Conservation (phyloP, 2,797 vertebrate species). For the Gadopsis bispinosus region DNA sequence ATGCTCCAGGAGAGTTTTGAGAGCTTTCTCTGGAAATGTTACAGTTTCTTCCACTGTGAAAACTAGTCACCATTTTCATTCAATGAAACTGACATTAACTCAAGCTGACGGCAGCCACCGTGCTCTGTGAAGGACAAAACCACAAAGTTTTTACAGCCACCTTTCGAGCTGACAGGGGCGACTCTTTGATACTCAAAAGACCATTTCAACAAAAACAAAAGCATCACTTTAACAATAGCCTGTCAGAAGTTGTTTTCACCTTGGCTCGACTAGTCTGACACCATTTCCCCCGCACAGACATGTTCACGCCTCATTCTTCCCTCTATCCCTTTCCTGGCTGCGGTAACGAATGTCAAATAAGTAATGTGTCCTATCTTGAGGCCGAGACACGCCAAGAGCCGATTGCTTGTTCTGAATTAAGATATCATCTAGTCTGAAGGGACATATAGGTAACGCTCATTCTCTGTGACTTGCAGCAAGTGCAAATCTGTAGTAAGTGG, state of each 20-base stretch:
- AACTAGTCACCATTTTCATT: conserved; percentile 11
- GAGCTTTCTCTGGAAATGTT: conserved; percentile 20
- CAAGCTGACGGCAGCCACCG: conserved; percentile 20
- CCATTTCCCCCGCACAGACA: conserved; percentile 23
- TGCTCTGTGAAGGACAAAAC: conserved; percentile 26
- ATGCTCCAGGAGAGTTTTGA: conserved; percentile 3
- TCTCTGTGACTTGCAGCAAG: conserved; percentile 19
- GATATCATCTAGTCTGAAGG: conserved; percentile 21
- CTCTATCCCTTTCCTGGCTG: background rate
- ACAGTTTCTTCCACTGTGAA: conserved; percentile 16
- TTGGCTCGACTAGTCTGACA: conserved; percentile 25
- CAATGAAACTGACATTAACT: conserved; percentile 20
- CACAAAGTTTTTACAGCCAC: conserved; percentile 28
- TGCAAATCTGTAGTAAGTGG: background rate
- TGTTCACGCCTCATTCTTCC: conserved; percentile 21
- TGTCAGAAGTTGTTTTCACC: conserved; percentile 44
- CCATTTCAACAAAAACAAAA: conserved; percentile 31
- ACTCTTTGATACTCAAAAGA: conserved; percentile 32
- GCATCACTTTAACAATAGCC: conserved; percentile 19
- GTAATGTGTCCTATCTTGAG: conserved; percentile 29
- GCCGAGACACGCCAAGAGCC: background rate
- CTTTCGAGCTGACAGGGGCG: background rate
- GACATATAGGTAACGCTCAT: conserved; percentile 13
- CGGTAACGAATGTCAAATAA: conserved; percentile 29
- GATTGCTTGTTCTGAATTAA: conserved; percentile 29